Evolutionary conservation across 2,888 invertebrate species (phyloP).

Genomic region (Agriopis leucophaearia): DNA sequence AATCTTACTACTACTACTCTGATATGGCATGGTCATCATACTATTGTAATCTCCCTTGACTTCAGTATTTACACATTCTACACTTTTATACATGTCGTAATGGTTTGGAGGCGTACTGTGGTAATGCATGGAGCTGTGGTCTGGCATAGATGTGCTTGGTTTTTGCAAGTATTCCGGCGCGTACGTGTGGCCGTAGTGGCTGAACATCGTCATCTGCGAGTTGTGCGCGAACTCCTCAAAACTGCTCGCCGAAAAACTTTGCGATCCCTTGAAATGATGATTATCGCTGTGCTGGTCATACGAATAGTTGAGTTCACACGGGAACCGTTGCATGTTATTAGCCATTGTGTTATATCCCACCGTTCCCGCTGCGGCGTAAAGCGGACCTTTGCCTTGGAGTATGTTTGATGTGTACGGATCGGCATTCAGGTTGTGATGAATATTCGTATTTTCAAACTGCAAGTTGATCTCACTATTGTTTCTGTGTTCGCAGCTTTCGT

Average conservation of each 20-base stretch:
- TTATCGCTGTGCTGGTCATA: conserved; percentile 72
- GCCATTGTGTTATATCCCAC: conserved; percentile 72
- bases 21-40: conserved; percentile 88
- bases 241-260: conserved; percentile 82
- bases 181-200: conserved; percentile 82
- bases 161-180: conserved; percentile 78
- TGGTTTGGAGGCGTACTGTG: conserved; percentile 70
- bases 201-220: conserved; percentile 82
- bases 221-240: conserved; percentile 85
- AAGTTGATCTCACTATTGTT: conserved; percentile 67
- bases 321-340: conserved; percentile 76
- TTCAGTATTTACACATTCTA: conserved; percentile 77
- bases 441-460: conserved; percentile 77
- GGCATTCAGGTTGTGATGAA: conserved; percentile 71
- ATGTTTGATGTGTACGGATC: conserved; percentile 79
- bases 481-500: conserved; percentile 80
- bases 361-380: conserved; percentile 63
- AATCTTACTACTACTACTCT: conserved; percentile 88
- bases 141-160: conserved; percentile 63
- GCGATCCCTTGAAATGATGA: conserved; percentile 73
- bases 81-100: conserved; percentile 77
- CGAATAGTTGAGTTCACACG: conserved; percentile 79
- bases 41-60: conserved; percentile 87
- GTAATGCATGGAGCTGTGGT: conserved; percentile 71
- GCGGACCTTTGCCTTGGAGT: conserved; percentile 77